Evolutionary conservation across 2,797 vertebrate species (phyloP).

Genomic region (Myotis pilosus): DNA sequence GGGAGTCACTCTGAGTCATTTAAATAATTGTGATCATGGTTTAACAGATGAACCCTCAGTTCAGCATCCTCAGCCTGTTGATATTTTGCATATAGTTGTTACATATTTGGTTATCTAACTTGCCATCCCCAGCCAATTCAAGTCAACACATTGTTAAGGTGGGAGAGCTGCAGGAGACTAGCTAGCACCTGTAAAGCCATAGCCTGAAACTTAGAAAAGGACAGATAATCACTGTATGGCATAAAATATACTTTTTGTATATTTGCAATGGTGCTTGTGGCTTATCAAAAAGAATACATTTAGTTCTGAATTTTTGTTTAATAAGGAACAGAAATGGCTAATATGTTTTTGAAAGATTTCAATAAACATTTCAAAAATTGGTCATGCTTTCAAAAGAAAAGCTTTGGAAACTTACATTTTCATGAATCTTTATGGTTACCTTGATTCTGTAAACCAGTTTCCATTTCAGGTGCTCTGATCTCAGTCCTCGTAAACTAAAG

Average conservation of each 20-base stretch:
- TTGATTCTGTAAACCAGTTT: neutral
- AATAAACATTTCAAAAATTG: conserved; percentile 5
- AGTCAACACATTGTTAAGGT: neutral
- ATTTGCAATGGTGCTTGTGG: neutral
- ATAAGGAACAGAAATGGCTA: neutral
- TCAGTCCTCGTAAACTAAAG: neutral
- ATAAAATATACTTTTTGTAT: neutral
- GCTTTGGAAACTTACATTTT: neutral
- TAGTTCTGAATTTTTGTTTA: neutral
- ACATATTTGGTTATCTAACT: neutral
- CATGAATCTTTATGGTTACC: neutral
- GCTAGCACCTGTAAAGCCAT: neutral
- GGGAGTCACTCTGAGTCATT: neutral
- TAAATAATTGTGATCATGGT: neutral
- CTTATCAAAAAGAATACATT: neutral
- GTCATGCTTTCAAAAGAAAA: neutral
- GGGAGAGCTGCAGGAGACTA: neutral
- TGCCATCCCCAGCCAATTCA: neutral
- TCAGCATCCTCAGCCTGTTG: neutral
- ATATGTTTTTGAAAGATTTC: neutral
- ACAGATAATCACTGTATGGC: neutral
- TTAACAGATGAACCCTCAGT: neutral
- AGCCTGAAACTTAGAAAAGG: neutral
- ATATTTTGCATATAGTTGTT: neutral
- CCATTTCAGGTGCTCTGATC: neutral